Percentiles rank a stretch among this genome's conserved stretches.
phyloP scores from a whole-genome alignment of 1,140 invertebrate genomes.

The Tetraneura akinire region DNA sequence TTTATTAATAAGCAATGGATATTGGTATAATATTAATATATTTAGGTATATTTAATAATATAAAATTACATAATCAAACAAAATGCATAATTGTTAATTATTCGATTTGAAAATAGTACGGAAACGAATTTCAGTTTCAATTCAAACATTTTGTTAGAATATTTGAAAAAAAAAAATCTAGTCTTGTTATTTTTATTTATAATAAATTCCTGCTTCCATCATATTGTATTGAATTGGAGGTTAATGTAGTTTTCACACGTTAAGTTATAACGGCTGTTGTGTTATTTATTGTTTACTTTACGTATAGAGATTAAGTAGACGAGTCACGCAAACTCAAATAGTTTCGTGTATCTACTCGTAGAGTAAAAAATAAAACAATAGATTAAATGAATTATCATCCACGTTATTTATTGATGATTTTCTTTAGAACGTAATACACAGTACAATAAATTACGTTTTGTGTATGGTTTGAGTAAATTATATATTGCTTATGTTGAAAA shows the following conservation, averaged over 20 bases:
- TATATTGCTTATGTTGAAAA: no score
- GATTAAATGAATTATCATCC: constrained; percentile 14
- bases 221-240: neutral
- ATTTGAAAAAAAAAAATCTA: neutral
- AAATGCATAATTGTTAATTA: no score
- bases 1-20: no score
- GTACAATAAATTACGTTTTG: no score
- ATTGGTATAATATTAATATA: no score
- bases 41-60: no score
- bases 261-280: constrained; percentile 25
- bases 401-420: neutral
- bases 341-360: constrained; percentile 15
- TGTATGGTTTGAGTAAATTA: no score
- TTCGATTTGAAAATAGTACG: no score
- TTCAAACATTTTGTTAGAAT: no score
- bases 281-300: constrained; percentile 18
- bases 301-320: constrained; percentile 20
- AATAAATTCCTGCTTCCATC: neutral
- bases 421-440: no score
- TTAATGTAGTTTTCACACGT: constrained; percentile 33
- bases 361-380: constrained; percentile 5
- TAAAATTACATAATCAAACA: no score
- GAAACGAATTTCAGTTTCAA: no score
- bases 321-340: constrained; percentile 29
- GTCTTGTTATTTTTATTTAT: neutral